Evolutionary conservation across 2,797 vertebrate species (phyloP).

Genomic region (Nasua narica): DNA sequence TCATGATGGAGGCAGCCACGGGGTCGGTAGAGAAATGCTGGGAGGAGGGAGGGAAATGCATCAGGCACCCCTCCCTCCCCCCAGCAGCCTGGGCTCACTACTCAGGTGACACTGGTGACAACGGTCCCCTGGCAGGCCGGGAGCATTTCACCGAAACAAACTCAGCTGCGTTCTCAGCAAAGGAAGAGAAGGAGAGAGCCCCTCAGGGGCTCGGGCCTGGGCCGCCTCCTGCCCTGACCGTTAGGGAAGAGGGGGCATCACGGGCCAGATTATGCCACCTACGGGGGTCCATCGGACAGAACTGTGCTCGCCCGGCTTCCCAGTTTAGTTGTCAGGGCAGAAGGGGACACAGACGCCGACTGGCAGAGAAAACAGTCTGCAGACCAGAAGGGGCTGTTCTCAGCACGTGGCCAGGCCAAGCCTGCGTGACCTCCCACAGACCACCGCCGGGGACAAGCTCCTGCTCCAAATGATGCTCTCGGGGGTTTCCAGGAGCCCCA

Average conservation of each 20-base stretch:
- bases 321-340: too few species aligned
- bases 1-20: conserved; percentile 94
- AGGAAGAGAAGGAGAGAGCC: neutral
- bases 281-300: rapidly evolving
- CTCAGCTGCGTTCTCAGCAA: rapidly evolving
- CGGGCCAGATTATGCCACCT: neutral
- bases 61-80: neutral
- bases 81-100: rapidly evolving
- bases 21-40: conserved; percentile 91
- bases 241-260: neutral
- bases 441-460: neutral
- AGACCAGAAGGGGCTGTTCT: rapidly evolving
- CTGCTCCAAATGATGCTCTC: neutral
- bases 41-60: neutral
- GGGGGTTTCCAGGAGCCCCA: neutral
- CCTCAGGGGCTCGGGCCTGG: neutral
- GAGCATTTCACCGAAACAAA: rapidly evolving
- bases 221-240: neutral
- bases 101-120: neutral
- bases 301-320: neutral
- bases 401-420: neutral
- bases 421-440: neutral
- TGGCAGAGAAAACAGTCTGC: neutral
- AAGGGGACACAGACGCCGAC: rapidly evolving
- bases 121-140: neutral